These are phyloP conservation scores for Sebastiscus tertius DNA, from an alignment of 2,797 vertebrate species.

Conservation along the genomic window DNA sequence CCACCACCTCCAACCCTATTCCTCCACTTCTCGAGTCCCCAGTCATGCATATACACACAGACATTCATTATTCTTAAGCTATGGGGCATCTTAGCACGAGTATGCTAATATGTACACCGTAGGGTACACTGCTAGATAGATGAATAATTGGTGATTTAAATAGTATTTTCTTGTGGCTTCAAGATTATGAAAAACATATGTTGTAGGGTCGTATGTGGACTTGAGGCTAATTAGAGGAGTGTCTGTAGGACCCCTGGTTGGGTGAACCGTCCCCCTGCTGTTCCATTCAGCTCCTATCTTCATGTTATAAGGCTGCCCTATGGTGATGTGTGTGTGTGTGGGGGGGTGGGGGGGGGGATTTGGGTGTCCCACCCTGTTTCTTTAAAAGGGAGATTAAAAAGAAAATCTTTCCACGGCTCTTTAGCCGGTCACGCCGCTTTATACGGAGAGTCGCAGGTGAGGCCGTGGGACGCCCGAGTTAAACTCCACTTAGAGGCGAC, in stretches of 20 bases:
- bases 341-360: not conserved
- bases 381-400: conserved; percentile 69
- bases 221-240: conserved; percentile 70
- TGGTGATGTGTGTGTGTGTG: conserved; percentile 60
- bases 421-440: conserved; percentile 65
- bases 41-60: not conserved
- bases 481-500: conserved; percentile 39
- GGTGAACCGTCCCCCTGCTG: conserved; percentile 71
- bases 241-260: conserved; percentile 47
- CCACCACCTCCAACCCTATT: conserved; percentile 4
- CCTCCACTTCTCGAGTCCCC: not conserved
- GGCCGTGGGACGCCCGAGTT: conserved; percentile 8
- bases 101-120: conserved; percentile 60
- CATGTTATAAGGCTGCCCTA: conserved; percentile 55
- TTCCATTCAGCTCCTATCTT: conserved; percentile 67
- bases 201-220: conserved; percentile 58
- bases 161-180: conserved; percentile 55
- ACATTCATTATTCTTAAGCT: conserved; percentile 45
- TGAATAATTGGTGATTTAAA: conserved; percentile 70
- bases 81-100: conserved; percentile 30
- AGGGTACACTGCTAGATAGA: conserved; percentile 40
- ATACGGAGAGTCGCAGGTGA: conserved; percentile 46
- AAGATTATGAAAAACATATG: conserved; percentile 66
- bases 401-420: conserved; percentile 70
- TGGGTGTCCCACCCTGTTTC: conserved; percentile 30